Conservation (phyloP, 2,113 vertebrate species). For the Caretta caretta region DNA sequence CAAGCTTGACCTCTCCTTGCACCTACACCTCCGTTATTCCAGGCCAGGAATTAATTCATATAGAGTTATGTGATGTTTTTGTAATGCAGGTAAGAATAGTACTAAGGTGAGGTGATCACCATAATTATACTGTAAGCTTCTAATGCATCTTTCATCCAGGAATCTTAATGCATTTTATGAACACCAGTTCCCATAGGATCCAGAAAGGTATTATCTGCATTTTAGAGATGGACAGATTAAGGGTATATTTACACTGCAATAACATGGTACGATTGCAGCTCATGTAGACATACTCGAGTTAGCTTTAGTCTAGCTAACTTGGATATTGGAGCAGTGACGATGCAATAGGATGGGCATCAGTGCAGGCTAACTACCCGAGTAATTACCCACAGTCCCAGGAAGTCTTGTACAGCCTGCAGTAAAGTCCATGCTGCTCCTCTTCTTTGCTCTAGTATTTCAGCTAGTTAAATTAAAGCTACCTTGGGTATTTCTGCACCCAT, state of each 20-base stretch:
- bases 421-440: background rate
- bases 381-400: background rate
- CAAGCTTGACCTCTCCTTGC: background rate
- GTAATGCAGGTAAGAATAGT: constrained; percentile 25
- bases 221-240: background rate
- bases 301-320: background rate
- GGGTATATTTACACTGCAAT: background rate
- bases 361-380: background rate
- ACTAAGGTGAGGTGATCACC: constrained; percentile 15
- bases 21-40: background rate
- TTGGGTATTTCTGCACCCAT: background rate
- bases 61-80: background rate
- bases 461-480: background rate
- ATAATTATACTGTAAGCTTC: background rate
- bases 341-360: background rate
- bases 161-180: background rate
- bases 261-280: background rate
- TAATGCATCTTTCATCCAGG: background rate
- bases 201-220: background rate
- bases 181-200: background rate
- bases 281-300: background rate
- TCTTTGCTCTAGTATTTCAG: background rate
- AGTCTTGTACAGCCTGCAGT: background rate
- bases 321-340: background rate
- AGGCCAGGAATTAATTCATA: background rate